Evolutionary conservation across 1,140 invertebrate genomes (phyloP), one percentile per base, ranked within the genome.

Genomic region (Euura lappo): DNA sequence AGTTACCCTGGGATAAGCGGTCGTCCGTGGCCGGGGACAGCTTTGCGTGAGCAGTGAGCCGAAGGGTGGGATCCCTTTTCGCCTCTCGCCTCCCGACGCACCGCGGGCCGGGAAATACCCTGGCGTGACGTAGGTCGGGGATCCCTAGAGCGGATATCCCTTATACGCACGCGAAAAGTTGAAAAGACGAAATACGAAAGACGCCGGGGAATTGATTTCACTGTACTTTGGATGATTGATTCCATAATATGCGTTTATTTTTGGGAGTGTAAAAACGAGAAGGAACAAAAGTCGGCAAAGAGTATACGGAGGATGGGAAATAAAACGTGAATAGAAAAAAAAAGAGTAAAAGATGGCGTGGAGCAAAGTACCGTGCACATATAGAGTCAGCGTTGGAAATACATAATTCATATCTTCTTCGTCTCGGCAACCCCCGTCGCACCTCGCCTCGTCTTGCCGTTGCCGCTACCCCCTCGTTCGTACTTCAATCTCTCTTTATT

Each of bases 341-440:
- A 28, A 1, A 28, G 28, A 28, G 28, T 28, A 8, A n/a, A 60
- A 60, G 51, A 60, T 60, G 51, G 51, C 51, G 51, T 6, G 51
- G 13, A 60, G 51, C 5, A 28, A 28, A 28, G 28, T 28, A 60
- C 51, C 51, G 51, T 2, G 51, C 10, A 60, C 5, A 60, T 8
- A 60, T 6, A 60, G 51, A 60, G 51, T 60, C 51, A n/a, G 51
- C 51, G 8, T 11, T 65, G 45, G 45, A 73, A 76, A 79, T 79
- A 73, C 77, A 79, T 79, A 79, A 79, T 79, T 79, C 77, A 79
- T 79, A 72, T 45, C 69, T 73, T 71, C 43, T 68, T 68, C 44
- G 13, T 5, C 66, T 69, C 68, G n/a, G 11, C 13, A 3, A 13
- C 43, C 70, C 65, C 44, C 72, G 65, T 6, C 64, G 68, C 73